These are phyloP conservation scores for Petroica traversi DNA, from an alignment of 2,113 vertebrate genomes.

Conservation along the genomic window DNA sequence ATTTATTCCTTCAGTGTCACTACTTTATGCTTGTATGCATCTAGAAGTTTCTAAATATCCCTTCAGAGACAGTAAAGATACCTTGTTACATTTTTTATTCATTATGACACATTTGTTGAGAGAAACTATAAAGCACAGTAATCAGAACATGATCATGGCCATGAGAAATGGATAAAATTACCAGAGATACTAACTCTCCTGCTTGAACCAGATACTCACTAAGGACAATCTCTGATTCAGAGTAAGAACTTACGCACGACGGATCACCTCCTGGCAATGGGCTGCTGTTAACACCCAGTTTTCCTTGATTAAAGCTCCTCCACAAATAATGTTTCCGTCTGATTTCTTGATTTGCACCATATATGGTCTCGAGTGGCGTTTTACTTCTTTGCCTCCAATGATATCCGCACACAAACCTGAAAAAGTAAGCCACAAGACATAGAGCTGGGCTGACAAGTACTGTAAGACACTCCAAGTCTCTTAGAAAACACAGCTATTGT, in stretches of 20 bases:
- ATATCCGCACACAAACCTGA: conserved; percentile 68
- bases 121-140: background rate
- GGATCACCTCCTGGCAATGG: no score
- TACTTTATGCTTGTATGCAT: background rate
- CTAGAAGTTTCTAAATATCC: background rate
- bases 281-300: conserved; percentile 81
- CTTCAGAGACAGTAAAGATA: background rate
- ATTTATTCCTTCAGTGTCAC: background rate
- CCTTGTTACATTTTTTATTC: background rate
- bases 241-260: conserved; percentile 53
- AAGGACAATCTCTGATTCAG: background rate
- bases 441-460: background rate
- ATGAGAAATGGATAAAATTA: background rate
- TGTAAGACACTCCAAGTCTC: background rate
- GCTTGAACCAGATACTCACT: background rate
- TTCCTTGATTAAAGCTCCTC: conserved; percentile 68
- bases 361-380: conserved; percentile 73
- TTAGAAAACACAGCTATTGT: background rate
- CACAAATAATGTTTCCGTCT: background rate
- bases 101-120: background rate
- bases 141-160: background rate
- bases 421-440: background rate
- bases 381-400: conserved; percentile 63
- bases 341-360: conserved; percentile 17
- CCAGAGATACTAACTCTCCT: background rate